These are phyloP conservation scores for Hemiscyllium ocellatum DNA, from an alignment of 2,113 vertebrate genomes.

Conservation along the genomic window DNA sequence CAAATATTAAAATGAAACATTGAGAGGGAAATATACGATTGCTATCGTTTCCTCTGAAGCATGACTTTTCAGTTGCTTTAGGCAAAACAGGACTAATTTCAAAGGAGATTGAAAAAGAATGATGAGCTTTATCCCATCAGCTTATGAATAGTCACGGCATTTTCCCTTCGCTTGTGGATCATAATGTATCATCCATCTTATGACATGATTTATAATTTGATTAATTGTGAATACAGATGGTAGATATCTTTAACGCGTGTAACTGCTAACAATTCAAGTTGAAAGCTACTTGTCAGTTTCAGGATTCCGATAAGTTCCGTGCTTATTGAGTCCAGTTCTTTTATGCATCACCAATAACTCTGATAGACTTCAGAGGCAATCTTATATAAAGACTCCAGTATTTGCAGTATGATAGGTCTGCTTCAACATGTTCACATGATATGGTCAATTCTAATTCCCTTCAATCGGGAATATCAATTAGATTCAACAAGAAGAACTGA, in stretches of 20 bases:
- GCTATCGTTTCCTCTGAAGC: background rate
- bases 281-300: background rate
- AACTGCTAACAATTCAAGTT: background rate
- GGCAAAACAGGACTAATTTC: conserved; percentile 24
- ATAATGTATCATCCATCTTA: background rate
- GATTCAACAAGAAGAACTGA: no score
- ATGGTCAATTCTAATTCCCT: no score
- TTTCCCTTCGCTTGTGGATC: background rate
- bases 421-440: no score
- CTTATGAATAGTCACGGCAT: conserved; percentile 14
- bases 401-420: no score
- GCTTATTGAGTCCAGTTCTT: background rate
- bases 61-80: background rate
- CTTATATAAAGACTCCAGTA: no score
- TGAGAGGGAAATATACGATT: background rate
- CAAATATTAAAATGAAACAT: background rate
- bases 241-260: background rate
- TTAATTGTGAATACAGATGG: background rate
- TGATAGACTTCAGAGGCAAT: background rate
- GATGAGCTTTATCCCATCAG: background rate
- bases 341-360: background rate
- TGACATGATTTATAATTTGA: background rate
- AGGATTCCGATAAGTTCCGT: background rate
- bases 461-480: no score
- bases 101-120: background rate